A percentile compares a stretch with the other conserved stretches of the same genome.
These are phyloP conservation scores for Beaufortia kweichowensis DNA, from an alignment of 2,113 vertebrate species.

Conservation along the genomic window DNA sequence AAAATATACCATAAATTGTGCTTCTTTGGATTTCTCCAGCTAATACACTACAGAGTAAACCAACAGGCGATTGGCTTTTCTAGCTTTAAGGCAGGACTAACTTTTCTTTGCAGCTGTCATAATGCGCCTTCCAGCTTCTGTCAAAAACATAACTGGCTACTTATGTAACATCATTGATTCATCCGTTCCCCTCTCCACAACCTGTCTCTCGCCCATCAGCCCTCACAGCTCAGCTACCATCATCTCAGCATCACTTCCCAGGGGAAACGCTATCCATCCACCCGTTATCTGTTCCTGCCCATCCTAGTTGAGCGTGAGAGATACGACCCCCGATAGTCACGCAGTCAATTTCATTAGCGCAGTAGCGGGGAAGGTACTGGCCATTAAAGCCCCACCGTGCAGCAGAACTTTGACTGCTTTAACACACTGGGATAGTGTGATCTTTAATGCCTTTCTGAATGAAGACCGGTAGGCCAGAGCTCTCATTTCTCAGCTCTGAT, in stretches of 20 bases:
- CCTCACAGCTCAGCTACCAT: slow-evolving; percentile 31
- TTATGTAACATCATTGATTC: no score
- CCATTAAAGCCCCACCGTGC: slow-evolving; percentile 27
- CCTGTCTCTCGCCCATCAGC: slow-evolving; percentile 43
- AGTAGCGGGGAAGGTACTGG: slow-evolving; percentile 28
- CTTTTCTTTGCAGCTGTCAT: no score
- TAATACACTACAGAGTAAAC: no score
- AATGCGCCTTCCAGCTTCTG: no score
- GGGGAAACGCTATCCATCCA: not conserved
- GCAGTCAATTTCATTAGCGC: slow-evolving; percentile 33
- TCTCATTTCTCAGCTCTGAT: slow-evolving; percentile 29
- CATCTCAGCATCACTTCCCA: slow-evolving; percentile 34
- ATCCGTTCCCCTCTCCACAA: not conserved
- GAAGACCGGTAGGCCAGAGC: slow-evolving; percentile 28
- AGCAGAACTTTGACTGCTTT: slow-evolving; percentile 36
- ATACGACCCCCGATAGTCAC: slow-evolving; percentile 5
- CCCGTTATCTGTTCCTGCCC: not conserved
- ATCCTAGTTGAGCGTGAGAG: not conserved
- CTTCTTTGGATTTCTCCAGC: no score
- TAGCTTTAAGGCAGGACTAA: no score
- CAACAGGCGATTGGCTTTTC: no score
- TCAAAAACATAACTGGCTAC: no score
- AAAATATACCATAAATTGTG: no score
- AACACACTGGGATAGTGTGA: slow-evolving; percentile 16
- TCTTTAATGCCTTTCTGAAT: slow-evolving; percentile 27